Percentiles rank a stretch among this genome's conserved stretches.
phyloP scores from a whole-genome alignment of 2,888 invertebrate genomes.

The Rhagophthalmus giganteus region DNA sequence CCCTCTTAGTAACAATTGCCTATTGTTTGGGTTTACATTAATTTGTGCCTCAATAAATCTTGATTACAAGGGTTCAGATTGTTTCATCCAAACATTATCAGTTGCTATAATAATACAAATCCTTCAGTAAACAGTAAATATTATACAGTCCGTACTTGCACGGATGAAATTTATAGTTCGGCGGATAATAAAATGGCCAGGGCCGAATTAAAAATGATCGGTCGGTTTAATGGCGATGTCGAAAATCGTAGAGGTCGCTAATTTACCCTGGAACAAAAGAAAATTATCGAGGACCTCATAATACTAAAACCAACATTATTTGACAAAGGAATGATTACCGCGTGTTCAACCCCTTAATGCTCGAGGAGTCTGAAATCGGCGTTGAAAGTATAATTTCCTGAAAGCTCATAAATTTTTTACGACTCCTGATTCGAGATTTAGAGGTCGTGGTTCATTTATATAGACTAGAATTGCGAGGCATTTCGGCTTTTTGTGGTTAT shows the following conservation, averaged over 20 bases:
- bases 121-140: conserved; percentile 17
- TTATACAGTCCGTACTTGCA: conserved; percentile 8
- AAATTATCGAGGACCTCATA: conserved; percentile 2
- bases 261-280: conserved; percentile 1
- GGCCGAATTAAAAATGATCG: too few species aligned
- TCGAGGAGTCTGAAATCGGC: conserved; percentile 5
- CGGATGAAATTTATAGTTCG: too few species aligned
- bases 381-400: conserved; percentile 18
- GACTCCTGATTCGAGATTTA: conserved; percentile 12
- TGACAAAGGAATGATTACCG: conserved; percentile 13
- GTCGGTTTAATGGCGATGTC: too few species aligned
- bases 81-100: conserved; percentile 22
- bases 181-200: too few species aligned
- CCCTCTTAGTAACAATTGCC: conserved; percentile 24
- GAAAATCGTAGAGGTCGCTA: too few species aligned
- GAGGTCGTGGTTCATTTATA: conserved; percentile 15
- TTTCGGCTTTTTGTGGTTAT: conserved; percentile 4
- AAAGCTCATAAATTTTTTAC: conserved; percentile 17
- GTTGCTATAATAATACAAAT: conserved; percentile 19
- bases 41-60: conserved; percentile 27
- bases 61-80: conserved; percentile 27
- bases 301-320: conserved; percentile 1
- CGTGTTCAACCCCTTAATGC: conserved; percentile 8
- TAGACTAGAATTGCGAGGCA: conserved; percentile 7
- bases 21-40: conserved; percentile 27